Evolutionary conservation across 2,888 invertebrate genomes (phyloP).

Genomic region (Ganaspis brasiliensis): DNA sequence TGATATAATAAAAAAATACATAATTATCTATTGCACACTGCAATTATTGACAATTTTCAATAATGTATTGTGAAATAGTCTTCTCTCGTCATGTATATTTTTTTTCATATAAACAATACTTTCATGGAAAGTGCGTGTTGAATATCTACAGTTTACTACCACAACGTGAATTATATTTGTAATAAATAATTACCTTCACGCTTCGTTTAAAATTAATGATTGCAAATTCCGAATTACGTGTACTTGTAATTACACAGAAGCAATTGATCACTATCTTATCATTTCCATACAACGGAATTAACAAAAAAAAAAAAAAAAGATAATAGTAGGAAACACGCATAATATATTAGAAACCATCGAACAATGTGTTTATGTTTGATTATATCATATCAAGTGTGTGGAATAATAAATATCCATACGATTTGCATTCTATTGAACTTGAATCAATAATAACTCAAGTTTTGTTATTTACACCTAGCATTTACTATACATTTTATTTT

Average conservation of each 20-base stretch:
- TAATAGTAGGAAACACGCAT: background rate
- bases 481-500: too few relatives aligned
- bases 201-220: conserved; percentile 25
- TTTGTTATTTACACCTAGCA: background rate
- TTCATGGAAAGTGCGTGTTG: conserved; percentile 4
- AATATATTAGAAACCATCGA: conserved; percentile 1
- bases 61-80: conserved; percentile 10
- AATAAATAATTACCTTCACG: conserved; percentile 25
- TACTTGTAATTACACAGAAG: conserved; percentile 9
- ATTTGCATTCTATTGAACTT: conserved; percentile 5
- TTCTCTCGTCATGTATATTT: background rate
- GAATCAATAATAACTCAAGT: background rate
- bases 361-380: conserved; percentile 3
- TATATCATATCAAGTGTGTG: conserved; percentile 5
- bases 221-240: conserved; percentile 10
- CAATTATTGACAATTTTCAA: conserved; percentile 25
- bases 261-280: conserved; percentile 4
- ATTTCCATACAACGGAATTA: background rate
- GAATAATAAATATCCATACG: background rate
- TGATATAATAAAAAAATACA: conserved; percentile 15
- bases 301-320: background rate
- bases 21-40: conserved; percentile 28
- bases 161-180: background rate
- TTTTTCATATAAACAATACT: background rate
- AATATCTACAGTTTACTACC: background rate